Conservation (phyloP, 2,113 vertebrate species). For the Chlamydotis undulata region DNA sequence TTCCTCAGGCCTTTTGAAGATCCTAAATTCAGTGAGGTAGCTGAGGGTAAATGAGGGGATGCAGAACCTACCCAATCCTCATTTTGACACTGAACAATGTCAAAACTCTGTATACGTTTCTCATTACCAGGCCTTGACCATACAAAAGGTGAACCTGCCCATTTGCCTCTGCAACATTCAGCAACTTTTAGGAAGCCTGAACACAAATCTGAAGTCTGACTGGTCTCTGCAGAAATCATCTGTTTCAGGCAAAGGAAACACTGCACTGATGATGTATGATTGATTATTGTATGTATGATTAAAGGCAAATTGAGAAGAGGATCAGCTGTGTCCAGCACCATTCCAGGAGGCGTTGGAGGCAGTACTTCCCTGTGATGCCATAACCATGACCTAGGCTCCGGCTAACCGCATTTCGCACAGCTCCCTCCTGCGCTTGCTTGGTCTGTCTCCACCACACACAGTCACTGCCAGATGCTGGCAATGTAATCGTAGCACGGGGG, state of each 20-base stretch:
- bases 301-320: neutral
- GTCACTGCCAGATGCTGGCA: neutral
- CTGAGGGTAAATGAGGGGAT: neutral
- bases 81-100: neutral
- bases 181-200: neutral
- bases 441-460: neutral
- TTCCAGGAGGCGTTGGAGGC: neutral
- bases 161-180: neutral
- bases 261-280: neutral
- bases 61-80: neutral
- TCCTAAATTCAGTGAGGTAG: neutral
- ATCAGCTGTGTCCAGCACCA: neutral
- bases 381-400: neutral
- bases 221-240: neutral
- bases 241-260: neutral
- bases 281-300: neutral
- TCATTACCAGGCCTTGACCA: neutral
- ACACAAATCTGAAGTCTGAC: neutral
- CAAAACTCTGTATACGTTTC: neutral
- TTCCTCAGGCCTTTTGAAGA: neutral
- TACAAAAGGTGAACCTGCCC: neutral
- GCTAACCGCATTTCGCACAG: neutral
- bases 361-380: neutral
- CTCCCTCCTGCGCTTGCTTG: neutral
- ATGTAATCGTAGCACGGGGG: rapidly evolving